Conservation (phyloP, 2,888 invertebrate species). For the Temnothorax ravouxi region DNA sequence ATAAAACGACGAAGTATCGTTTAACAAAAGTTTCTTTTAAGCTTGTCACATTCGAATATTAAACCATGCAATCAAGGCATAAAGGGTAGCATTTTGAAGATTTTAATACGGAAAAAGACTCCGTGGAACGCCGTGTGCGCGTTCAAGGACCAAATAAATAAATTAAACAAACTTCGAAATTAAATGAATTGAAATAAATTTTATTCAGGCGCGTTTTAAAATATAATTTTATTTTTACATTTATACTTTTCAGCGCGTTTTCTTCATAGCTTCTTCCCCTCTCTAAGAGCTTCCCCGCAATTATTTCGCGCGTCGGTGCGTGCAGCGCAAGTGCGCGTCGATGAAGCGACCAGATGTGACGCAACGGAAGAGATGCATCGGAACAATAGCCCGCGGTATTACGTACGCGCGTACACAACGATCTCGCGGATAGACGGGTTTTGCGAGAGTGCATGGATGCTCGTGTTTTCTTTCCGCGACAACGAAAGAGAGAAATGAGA, state of each 20-base stretch:
- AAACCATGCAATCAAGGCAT: background rate
- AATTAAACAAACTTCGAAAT: background rate
- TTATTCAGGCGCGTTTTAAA: background rate
- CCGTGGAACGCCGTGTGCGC: background rate
- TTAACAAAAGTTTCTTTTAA: background rate
- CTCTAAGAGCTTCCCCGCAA: background rate
- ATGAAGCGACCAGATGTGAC: conserved; percentile 65
- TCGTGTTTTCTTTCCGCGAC: conserved; percentile 61
- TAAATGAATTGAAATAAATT: background rate
- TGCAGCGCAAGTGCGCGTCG: conserved; percentile 57
- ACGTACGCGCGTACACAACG: conserved; percentile 60
- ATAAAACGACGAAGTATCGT: conserved; percentile 10
- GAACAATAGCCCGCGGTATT: conserved; percentile 67
- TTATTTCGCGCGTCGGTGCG: conserved; percentile 44
- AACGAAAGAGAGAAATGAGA: background rate
- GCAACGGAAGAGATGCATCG: conserved; percentile 69
- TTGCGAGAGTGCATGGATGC: conserved; percentile 60
- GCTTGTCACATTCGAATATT: background rate
- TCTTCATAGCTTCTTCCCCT: conserved; percentile 9
- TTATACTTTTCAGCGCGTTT: background rate
- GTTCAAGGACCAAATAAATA: background rate
- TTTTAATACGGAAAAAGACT: background rate
- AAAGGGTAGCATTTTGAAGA: background rate
- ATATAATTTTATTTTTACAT: background rate
- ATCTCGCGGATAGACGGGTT: conserved; percentile 59